A percentile compares a stretch with the other conserved stretches of the same genome.
These are phyloP conservation scores for Drosophila phalerata DNA, from an alignment of 2,888 invertebrate species.

Conservation along the genomic window DNA sequence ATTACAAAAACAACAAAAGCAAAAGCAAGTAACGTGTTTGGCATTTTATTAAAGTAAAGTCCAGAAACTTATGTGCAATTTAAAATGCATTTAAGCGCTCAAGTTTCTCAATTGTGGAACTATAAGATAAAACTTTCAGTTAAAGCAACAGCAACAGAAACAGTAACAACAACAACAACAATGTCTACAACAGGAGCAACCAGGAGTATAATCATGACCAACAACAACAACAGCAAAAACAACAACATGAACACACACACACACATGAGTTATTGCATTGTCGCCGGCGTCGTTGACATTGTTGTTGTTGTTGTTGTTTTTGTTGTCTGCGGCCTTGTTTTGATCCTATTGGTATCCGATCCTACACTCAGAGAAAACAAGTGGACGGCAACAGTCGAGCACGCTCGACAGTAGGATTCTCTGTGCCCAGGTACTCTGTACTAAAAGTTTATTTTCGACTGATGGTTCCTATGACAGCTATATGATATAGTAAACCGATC, in stretches of 20 bases:
- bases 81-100: constrained; percentile 69
- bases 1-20: not conserved
- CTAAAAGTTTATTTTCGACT: no score
- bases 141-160: constrained; percentile 50
- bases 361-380: no score
- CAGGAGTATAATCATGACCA: constrained; percentile 37
- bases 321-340: constrained; percentile 35
- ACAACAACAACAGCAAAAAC: constrained; percentile 24
- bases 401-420: no score
- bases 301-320: constrained; percentile 35
- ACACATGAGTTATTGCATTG: constrained; percentile 76
- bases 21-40: constrained; percentile 46
- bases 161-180: constrained; percentile 36
- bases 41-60: constrained; percentile 68
- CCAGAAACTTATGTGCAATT: constrained; percentile 42
- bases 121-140: constrained; percentile 71
- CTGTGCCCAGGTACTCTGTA: no score
- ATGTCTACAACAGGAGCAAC: constrained; percentile 11
- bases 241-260: constrained; percentile 22
- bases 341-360: constrained; percentile 21
- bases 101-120: constrained; percentile 66
- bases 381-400: no score
- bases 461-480: no score
- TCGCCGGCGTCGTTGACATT: constrained; percentile 47
- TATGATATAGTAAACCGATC: no score